Evolutionary conservation across 2,888 invertebrate genomes (phyloP), one percentile per base, ranked within the genome.

Genomic region (Corbicula japonica): DNA sequence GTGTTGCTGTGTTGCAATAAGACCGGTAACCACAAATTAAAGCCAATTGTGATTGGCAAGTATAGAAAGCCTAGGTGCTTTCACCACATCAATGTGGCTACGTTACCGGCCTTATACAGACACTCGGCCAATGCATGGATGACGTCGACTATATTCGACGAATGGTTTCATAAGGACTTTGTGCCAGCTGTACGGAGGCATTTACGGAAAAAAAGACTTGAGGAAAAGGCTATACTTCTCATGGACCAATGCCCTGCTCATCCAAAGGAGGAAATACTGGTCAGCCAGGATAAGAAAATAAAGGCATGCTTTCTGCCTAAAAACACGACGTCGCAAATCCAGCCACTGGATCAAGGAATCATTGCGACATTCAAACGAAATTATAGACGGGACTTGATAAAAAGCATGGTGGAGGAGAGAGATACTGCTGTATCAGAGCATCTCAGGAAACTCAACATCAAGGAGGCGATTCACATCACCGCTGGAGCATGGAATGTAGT

Each of bases 41-140:
- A 72, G 18, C 79, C 82, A 15, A 72, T 82, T 5, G 28, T 63
- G 26, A 78, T 78, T 18, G 75, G 78, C 3, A 77, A 77, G 56
- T 76, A 58, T 48, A 15, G 52, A 6, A 63, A 71, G 15, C 70
- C 63, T 6, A 23, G 70, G 8, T 46, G 58, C 35, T 71, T 76
- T 23, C 58, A 71, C 46, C 63, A 65, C 21, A 28, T 76, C 5
- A 76, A 72, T 58, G 65, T 63, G 61, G 23, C 3, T 10, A 30
- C 30, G 15, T 23, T 48, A 2, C 66, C 58, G 18, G 52, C 52
- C 1, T n/a, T 52, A 1, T 69, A 69, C 56, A 32, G 30, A 41
- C 63, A 62, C 56, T 44, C 34, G 26, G 60, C 46, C 21, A 77
- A 72, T 30, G 68, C 66, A 32, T 77, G 77, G 77, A 77, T 77